Evolutionary conservation across 2,888 invertebrate species (phyloP).

Genomic region (Torymus texanus): DNA sequence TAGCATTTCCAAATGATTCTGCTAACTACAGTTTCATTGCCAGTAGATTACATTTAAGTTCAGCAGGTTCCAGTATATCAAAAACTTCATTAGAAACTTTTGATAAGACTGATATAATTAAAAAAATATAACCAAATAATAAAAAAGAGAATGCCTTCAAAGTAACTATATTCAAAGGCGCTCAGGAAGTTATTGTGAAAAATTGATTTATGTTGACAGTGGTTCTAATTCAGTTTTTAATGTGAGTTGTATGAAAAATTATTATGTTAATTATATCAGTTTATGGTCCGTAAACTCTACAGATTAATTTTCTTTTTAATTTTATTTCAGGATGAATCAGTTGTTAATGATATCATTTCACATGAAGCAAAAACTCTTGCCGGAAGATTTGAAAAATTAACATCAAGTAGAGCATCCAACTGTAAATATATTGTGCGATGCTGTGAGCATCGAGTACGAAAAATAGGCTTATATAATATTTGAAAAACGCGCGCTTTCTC

Average conservation of each 20-base stretch:
- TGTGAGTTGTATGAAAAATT: conserved; percentile 60
- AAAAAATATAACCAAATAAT: conserved; percentile 61
- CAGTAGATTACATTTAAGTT: conserved; percentile 51
- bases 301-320: conserved; percentile 1
- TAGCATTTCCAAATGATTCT: conserved; percentile 59
- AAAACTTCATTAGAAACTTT: conserved; percentile 37
- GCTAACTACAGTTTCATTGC: conserved; percentile 65
- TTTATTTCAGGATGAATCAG: conserved; percentile 57
- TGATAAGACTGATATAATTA: conserved; percentile 61
- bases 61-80: conserved; percentile 28
- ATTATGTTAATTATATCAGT: neutral
- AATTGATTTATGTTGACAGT: conserved; percentile 63
- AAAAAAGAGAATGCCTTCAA: conserved; percentile 54
- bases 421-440: conserved; percentile 65
- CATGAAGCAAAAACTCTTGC: conserved; percentile 67
- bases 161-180: neutral
- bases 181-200: conserved; percentile 50
- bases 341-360: conserved; percentile 61
- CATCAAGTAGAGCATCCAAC: conserved; percentile 60
- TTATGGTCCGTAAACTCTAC: neutral
- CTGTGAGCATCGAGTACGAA: no score
- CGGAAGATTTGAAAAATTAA: conserved; percentile 66
- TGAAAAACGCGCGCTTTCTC: no score
- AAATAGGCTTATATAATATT: no score
- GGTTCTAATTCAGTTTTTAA: conserved; percentile 66